Percentiles rank a stretch among this genome's conserved stretches.
Evolutionary conservation across 2,888 invertebrate genomes (phyloP).

Genomic region (Plagiodera versicolora): DNA sequence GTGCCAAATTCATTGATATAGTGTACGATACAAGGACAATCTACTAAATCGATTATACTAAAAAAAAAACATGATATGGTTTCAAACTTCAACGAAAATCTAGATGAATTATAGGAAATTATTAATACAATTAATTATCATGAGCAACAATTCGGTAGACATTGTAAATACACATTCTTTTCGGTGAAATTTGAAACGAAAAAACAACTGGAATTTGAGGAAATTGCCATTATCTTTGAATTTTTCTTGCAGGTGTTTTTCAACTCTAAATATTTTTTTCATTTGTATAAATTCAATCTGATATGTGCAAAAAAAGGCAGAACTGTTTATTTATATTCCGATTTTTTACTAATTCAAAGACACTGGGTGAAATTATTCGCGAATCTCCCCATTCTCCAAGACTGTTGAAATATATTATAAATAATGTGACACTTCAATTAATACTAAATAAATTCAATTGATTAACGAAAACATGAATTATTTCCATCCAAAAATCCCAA

Average conservation of each 20-base stretch:
- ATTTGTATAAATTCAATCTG: no score
- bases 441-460: constrained; percentile 44
- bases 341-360: no score
- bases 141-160: constrained; percentile 31
- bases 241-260: no score
- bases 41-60: constrained; percentile 29
- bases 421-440: constrained; percentile 52
- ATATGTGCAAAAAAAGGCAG: no score
- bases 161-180: constrained; percentile 43
- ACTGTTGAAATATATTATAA: constrained; percentile 46
- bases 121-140: constrained; percentile 20
- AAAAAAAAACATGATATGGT: constrained; percentile 39
- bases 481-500: not conserved
- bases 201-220: not conserved
- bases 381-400: constrained; percentile 17
- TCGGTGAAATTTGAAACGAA: constrained; percentile 52
- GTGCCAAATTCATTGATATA: constrained; percentile 15
- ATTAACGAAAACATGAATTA: constrained; percentile 29
- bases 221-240: constrained; percentile 21
- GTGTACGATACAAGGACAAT: constrained; percentile 41
- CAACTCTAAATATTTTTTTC: no score
- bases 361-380: not conserved
- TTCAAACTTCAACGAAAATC: constrained; percentile 53
- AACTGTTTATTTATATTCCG: no score
- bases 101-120: constrained; percentile 24